Percentiles rank a stretch among this genome's conserved stretches.
Conservation (phyloP, 2,888 invertebrate species). For the Rhimphoctona megacephalus region DNA sequence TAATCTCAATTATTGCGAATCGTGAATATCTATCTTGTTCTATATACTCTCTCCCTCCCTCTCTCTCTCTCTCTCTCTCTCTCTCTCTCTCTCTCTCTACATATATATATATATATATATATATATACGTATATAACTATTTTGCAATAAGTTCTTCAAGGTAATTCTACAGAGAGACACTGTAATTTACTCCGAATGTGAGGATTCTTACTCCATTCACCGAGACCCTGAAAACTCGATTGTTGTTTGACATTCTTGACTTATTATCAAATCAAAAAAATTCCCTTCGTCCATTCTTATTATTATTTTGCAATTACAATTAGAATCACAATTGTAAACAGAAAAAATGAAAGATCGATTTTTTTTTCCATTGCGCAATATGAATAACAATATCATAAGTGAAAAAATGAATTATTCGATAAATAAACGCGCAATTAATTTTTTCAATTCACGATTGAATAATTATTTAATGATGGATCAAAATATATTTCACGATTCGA, state of each 20-base stretch:
- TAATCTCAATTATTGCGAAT: constrained; percentile 24
- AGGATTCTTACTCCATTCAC: constrained; percentile 17
- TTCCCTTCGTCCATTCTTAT: neutral
- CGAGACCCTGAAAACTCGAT: constrained; percentile 50
- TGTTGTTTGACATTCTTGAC: constrained; percentile 7
- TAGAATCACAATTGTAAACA: too few species aligned
- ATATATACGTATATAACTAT: neutral
- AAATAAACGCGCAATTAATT: too few species aligned
- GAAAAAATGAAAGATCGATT: neutral
- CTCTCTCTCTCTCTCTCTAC: too few species aligned
- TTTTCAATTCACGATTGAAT: too few species aligned
- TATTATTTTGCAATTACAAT: neutral
- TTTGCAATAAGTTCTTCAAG: constrained; percentile 1
- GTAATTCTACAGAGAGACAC: constrained; percentile 27
- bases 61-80: too few species aligned
- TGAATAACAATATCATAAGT: too few species aligned
- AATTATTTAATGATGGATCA: too few species aligned
- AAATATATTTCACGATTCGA: too few species aligned
- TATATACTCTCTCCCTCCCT: neutral
- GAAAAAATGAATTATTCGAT: too few species aligned
- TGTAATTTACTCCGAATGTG: constrained; percentile 38
- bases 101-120: neutral
- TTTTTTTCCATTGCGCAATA: too few species aligned
- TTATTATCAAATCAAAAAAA: constrained; percentile 28
- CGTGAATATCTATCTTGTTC: constrained; percentile 8